Base-by-base conservation (phyloP, 2,888 invertebrate species). In the Celastrina argiolus region DNA sequence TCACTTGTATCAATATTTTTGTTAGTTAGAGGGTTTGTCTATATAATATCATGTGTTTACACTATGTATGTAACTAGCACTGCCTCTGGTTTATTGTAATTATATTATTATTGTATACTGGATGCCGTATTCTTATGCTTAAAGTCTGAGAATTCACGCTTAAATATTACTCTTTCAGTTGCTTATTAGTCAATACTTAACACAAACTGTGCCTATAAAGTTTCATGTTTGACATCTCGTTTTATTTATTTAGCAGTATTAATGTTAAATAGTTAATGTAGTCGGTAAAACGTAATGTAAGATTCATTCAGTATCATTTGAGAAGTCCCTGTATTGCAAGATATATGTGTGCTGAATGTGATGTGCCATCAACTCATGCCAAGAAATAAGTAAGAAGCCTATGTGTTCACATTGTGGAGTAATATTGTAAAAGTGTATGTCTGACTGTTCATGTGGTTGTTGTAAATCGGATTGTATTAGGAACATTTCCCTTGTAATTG, bases 301-400 rank as follows among this genome's bases (percentile, higher is more conserved):
- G 22, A 61, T 0, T 61, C 18, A 22, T 61, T 61, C 39, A 61
- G 61, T 61, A 39, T 18, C 61, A 16, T 18, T 64, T 64, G 58
- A 64, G 39, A 61, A 39, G 22, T 16, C 26, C 56, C 3, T 56
- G 26, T 5, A 64, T 18, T 28, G 6, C 31, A 45, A 45, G 45
- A 34, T 18, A 66, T 56, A 28, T 63, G 63, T 63, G 66, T 63
- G 36, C 56, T 39, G 59, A 41, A 34, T 51, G 58, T 42, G 63
- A 63, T 69, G 88, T 89, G 89, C 88, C 88, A 89, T 89, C 78
- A 78, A 76, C 78, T 75, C 83, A 83, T 85, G 87, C 85, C 88
- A 86, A 86, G 80, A 81, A 75, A 81, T 78, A 75, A 79, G 77
- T 85, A 84, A 88, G 85, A 85, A 85, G 88, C 89, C 88, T 87